Evolutionary conservation across 2,888 invertebrate species (phyloP).

Genomic region (Diplolepis rosae): DNA sequence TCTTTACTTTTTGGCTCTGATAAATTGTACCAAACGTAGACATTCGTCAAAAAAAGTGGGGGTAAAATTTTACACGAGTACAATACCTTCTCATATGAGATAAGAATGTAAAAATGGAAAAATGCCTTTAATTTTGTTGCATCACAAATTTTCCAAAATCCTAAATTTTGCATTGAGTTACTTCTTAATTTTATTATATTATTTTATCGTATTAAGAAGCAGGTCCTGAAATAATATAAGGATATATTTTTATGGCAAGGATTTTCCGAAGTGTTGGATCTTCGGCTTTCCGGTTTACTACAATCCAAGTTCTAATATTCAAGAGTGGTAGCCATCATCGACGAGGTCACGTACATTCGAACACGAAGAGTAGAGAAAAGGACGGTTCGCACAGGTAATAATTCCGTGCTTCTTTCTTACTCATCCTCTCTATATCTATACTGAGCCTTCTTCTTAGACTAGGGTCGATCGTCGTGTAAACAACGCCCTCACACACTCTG

Average conservation of each 20-base stretch:
- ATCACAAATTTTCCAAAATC: too few relatives aligned
- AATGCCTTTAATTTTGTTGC: too few relatives aligned
- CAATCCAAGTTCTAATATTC: constrained; percentile 42
- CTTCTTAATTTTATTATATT: too few relatives aligned
- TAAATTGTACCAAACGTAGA: too few relatives aligned
- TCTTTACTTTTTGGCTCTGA: too few relatives aligned
- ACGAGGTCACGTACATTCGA: constrained; percentile 62
- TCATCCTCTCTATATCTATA: constrained; percentile 31
- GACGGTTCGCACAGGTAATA: constrained; percentile 51
- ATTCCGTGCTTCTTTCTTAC: constrained; percentile 46
- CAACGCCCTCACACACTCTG: constrained; percentile 51
- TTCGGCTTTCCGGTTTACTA: constrained; percentile 33
- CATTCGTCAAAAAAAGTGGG: too few relatives aligned
- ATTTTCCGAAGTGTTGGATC: neutral
- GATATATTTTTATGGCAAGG: neutral
- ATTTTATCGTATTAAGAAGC: too few relatives aligned
- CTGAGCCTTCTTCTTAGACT: constrained; percentile 37
- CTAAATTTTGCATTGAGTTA: too few relatives aligned
- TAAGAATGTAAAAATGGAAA: too few relatives aligned
- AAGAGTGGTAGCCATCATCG: constrained; percentile 62
- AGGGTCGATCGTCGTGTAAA: constrained; percentile 55
- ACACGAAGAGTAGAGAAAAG: constrained; percentile 51
- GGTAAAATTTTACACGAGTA: too few relatives aligned
- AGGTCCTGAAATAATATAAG: too few relatives aligned
- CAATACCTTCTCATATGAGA: too few relatives aligned